Evolutionary conservation across 2,888 invertebrate species (phyloP), one percentile per base, ranked within the genome.

Genomic region (Tipula helvola): DNA sequence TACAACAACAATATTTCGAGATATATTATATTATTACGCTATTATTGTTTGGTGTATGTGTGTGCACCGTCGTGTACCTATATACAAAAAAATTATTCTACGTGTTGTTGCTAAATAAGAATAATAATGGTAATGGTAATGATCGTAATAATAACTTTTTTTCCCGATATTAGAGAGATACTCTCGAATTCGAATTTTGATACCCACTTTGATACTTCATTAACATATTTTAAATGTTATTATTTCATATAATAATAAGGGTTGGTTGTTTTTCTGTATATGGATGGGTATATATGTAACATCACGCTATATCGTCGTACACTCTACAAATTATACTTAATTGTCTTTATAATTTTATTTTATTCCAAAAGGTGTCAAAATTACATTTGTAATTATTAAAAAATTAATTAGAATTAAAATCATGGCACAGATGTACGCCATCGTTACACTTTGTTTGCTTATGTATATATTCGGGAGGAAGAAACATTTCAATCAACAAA

Each of bases 161-260:
- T 16, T 71, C 71, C 28, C 71, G 10, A 71, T 71, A 71, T 71
- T 71, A 28, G 71, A 71, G 71, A 71, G 71, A 71, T 71, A 71
- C 71, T 28, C 71, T 71, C 71, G 71, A 71, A 71, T 71, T 71
- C 71, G 71, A 71, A 71, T 71, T 71, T 71, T 71, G 71, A 71
- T 71, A 71, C 71, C 71, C 71, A 71, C 71, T 71, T 71, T 71
- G 71, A 71, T 71, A 71, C 71, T 71, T 71, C 71, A 71, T 71
- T 71, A 71, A 71, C 71, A 71, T 71, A 71, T 71, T 71, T 71
- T 71, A 71, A 71, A 71, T 71, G 71, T 71, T 71, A 71, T 71
- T 71, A 71, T 71, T 71, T 71, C 71, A 71, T 28, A 71, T 10
- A 71, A 71, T 28, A 71, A 71, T 71, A 71, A 18, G 71, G 71